These are phyloP conservation scores for Monochamus alternatus DNA, from an alignment of 2,888 invertebrate genomes.

Conservation along the genomic window DNA sequence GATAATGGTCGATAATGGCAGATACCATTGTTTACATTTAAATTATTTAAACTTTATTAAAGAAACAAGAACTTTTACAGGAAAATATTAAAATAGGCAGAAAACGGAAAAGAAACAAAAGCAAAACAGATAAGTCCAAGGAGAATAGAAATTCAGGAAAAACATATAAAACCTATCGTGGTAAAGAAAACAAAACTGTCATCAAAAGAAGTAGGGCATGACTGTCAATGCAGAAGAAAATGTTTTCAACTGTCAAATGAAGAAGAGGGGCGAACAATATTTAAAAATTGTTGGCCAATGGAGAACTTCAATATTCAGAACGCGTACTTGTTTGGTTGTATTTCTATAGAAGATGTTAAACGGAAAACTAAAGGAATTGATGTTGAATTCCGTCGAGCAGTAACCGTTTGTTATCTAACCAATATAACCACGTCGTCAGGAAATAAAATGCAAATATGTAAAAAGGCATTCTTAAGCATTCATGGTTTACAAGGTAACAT, in stretches of 20 bases:
- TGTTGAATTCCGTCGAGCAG: constrained; percentile 5
- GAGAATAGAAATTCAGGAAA: background rate
- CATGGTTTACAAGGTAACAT: constrained; percentile 22
- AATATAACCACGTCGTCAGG: too few relatives aligned
- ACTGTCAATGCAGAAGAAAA: constrained; percentile 16
- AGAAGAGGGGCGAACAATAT: constrained; percentile 3
- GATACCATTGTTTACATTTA: too few relatives aligned
- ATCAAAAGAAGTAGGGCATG: background rate
- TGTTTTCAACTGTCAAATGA: constrained; percentile 2
- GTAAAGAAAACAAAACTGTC: too few relatives aligned
- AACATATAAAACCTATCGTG: background rate
- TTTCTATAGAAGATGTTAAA: constrained; percentile 3
- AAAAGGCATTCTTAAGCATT: constrained; percentile 26
- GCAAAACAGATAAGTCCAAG: too few relatives aligned
- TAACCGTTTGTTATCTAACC: constrained; percentile 3
- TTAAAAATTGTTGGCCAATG: constrained; percentile 31
- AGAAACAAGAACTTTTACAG: too few relatives aligned
- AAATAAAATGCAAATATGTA: constrained; percentile 13
- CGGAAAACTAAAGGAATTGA: constrained; percentile 18
- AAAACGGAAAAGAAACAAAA: too few relatives aligned
- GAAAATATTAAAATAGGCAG: too few relatives aligned
- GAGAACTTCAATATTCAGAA: constrained; percentile 22
- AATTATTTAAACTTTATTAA: too few relatives aligned
- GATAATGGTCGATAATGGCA: too few relatives aligned
- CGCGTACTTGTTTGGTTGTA: constrained; percentile 28